Conservation (phyloP, 2,113 vertebrate species). For the Fukomys damarensis region DNA sequence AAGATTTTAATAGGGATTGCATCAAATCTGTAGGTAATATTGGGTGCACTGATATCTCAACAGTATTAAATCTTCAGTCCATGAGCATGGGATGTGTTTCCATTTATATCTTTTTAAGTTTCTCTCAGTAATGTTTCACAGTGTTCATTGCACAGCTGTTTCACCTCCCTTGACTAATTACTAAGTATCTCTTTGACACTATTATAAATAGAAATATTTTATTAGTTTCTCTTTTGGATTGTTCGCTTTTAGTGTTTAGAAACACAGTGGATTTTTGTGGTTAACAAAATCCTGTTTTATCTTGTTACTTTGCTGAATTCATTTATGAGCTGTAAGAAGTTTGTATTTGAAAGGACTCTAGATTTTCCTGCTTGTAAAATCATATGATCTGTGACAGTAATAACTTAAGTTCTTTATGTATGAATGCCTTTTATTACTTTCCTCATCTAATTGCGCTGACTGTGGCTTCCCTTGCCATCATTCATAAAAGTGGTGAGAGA, state of each 20-base stretch:
- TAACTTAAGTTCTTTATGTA: neutral
- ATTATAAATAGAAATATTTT: neutral
- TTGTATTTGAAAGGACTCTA: neutral
- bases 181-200: neutral
- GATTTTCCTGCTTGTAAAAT: neutral
- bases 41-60: neutral
- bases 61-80: neutral
- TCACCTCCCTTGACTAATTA: neutral
- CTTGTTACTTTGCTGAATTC: neutral
- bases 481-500: neutral
- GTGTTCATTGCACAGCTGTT: neutral
- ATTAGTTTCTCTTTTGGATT: neutral
- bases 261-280: neutral
- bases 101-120: neutral
- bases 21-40: neutral
- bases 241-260: neutral
- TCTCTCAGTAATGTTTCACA: neutral
- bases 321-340: neutral
- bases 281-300: neutral
- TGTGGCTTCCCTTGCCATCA: no score
- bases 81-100: neutral
- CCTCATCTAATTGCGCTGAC: neutral
- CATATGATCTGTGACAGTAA: neutral
- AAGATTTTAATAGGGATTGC: neutral
- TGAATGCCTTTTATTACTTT: neutral